Evolutionary conservation across 2,113 vertebrate genomes (phyloP), one percentile per base, ranked within the genome.

Genomic region (Alligator mississippiensis): DNA sequence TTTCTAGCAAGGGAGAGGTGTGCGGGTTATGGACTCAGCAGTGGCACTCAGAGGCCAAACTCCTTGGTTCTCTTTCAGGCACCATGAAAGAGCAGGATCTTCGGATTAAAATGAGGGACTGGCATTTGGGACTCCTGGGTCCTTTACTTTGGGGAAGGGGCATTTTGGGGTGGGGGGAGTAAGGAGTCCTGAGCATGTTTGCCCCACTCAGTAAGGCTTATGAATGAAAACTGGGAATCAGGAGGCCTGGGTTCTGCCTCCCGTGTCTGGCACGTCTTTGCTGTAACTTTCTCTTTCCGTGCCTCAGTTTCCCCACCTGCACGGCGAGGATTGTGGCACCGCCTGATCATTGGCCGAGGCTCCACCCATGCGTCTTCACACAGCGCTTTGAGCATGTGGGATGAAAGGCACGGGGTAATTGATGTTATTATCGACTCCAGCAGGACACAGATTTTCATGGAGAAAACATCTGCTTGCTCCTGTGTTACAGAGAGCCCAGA

Each of bases 381-480:
- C 61, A n/a, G 84, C 60, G 9, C 4, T 0, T 30, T 0, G 79
- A 68, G 89, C 94, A 88, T 89, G 13, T 21, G 10, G 93, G 88
- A 80, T 96, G 95, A 90, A 17, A 88, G 30, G 94, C 92, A 28
- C 0, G 28, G 91, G 89, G 83, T 94, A 95, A 96, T 93, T 88
- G 96, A 83, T 30, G 47, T 55, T 2, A 88, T 87, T 12, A 87
- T 6, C 1, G 74, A 16, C 92, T 95, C 18, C 93, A 95, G 96
- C 93, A 61, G 92, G 94, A 94, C 1, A 84, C 92, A 34, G 90
- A 78, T 63, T 58, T 93, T 85, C 84, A 87, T 79, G 7, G 93
- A 88, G 88, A 80, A 76, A 96, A 96, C 95, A 96, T 95, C 94
- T 96, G 95, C 91, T 92, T 3, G 3, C 87, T 18, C 76, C 89